Base-by-base conservation (phyloP, 2,888 invertebrate genomes). In the Plagiodera versicolora region DNA sequence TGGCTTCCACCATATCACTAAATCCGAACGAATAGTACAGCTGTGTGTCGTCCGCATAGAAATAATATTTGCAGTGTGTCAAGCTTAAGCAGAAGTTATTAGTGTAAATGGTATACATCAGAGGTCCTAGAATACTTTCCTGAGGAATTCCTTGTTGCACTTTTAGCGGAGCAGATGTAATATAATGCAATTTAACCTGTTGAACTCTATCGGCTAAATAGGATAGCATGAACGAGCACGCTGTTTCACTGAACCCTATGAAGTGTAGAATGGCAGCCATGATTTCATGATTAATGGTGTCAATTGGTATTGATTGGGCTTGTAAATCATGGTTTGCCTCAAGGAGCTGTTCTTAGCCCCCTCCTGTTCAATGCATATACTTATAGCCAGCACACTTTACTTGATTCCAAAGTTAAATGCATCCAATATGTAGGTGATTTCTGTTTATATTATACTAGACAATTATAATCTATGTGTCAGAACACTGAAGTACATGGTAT, bases 101-200 rank as follows among this genome's bases (percentile, higher is more conserved):
- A 17, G 46, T 46, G 18, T 46, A 16, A 16, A 46, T 46, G 17
- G 16, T 17, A 8, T 46, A 46, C 17, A 46, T 3, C 16, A 53
- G 17, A 16, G 58, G 58, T 6, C 51, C 51, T 20, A 58, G 18
- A 19, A 58, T 58, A 52, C 32, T 52, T 19, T 51, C 51, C 39
- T 58, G 58, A 1, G 58, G 58, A n/a, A 51, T 39, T 2, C 58
- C 51, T 30, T 9, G n/a, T 8, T n/a, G n/a, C n/a, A 58, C 10
- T n/a, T 53, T 3, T n/a, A 17, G 4, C 20, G 14, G 20, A 3
- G 6, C 39, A 8, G 58, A 50, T 17, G 14, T 18, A 11, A 30
- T 32, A 46, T 19, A 18, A 20, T 17, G 1, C 46, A 18, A 46
- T 20, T 19, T 19, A 4, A 46, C 46, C 20, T 20, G 46, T 19